Conservation (phyloP, 2,797 vertebrate species). For the Gila robusta region DNA sequence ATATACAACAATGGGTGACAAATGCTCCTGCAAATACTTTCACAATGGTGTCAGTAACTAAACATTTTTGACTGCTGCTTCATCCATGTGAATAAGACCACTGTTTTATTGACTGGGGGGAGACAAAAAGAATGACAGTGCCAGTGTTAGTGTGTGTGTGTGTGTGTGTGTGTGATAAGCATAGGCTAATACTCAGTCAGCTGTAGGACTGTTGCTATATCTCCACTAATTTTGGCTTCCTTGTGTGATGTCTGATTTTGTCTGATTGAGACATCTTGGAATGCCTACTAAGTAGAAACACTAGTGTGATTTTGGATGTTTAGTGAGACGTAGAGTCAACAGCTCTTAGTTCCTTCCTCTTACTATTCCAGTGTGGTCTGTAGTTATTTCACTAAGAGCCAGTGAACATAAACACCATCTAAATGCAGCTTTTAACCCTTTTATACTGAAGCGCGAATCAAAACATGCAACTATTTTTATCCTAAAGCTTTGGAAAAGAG, state of each 20-base stretch:
- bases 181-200: background rate
- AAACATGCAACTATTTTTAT: background rate
- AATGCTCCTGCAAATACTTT: background rate
- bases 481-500: background rate
- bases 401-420: constrained; percentile 25
- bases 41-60: background rate
- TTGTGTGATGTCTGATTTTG: constrained; percentile 18
- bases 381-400: background rate
- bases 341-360: background rate
- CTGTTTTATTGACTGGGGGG: background rate
- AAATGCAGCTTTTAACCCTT: background rate
- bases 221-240: background rate
- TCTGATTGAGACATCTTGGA: constrained; percentile 32
- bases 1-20: background rate
- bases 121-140: background rate
- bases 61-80: too few species aligned
- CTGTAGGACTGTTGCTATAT: background rate
- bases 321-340: constrained; percentile 14
- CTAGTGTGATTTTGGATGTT: constrained; percentile 24
- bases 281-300: background rate
- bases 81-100: background rate
- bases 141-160: background rate
- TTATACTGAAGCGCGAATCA: background rate
- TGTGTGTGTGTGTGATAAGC: too few species aligned
- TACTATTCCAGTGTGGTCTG: background rate